phyloP scores from a whole-genome alignment of 2,797 vertebrate genomes.

The Otus scops region DNA sequence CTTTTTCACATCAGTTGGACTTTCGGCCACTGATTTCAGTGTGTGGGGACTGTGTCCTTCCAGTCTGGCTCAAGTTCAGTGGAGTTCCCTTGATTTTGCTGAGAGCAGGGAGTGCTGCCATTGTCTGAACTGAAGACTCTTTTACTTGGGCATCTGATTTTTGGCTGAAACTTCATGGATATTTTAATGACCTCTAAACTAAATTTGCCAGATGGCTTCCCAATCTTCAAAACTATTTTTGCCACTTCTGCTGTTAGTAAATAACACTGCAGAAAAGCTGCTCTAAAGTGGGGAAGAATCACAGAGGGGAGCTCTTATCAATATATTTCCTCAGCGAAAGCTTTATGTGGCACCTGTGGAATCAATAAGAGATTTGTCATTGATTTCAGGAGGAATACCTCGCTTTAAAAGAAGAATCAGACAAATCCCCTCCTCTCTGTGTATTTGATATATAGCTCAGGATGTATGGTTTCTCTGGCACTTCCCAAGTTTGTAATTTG shows the following conservation, averaged over 20 bases:
- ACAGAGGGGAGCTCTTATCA: not conserved
- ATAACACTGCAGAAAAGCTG: not conserved
- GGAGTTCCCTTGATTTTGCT: not conserved
- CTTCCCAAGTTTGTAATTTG: constrained; percentile 60
- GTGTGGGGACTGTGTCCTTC: not conserved
- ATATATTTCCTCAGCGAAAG: not conserved
- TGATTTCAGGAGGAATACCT: not conserved
- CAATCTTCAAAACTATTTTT: not conserved
- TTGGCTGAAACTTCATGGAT: not conserved
- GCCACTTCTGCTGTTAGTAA: not conserved
- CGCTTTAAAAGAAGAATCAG: not conserved
- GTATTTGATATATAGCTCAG: constrained; percentile 30
- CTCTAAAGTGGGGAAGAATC: not conserved
- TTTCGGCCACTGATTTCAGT: not conserved
- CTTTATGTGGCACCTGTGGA: not conserved
- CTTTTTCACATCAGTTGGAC: not conserved
- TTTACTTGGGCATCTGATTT: not conserved
- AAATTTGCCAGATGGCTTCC: not conserved
- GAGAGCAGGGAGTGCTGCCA: accelerated
- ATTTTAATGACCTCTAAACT: not conserved
- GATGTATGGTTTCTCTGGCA: constrained; percentile 25
- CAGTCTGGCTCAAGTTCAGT: not conserved
- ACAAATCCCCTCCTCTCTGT: not conserved
- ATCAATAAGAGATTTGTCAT: not conserved
- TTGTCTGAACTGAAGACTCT: not conserved